These are phyloP conservation scores for Recurvirostra avosetta DNA, from an alignment of 2,113 vertebrate genomes.

Conservation along the genomic window DNA sequence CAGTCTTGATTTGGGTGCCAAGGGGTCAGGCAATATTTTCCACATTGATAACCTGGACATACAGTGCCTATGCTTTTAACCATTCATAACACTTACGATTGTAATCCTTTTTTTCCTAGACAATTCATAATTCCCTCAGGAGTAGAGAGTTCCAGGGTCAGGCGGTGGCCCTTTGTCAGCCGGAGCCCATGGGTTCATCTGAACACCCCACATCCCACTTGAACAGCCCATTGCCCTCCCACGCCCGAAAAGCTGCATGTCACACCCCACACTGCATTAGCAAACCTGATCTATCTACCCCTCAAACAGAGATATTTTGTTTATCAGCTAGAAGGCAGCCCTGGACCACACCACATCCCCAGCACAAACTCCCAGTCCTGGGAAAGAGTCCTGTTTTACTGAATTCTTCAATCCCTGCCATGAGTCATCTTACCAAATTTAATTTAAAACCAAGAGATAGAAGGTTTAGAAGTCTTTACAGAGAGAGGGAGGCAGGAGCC, in stretches of 20 bases:
- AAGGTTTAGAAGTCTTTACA: background rate
- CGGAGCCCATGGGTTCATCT: background rate
- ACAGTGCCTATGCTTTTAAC: no score
- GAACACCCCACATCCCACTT: background rate
- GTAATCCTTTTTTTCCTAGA: no score
- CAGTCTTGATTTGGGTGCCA: background rate
- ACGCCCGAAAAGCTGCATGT: background rate
- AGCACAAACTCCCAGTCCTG: background rate
- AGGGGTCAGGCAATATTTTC: background rate
- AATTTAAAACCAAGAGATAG: background rate
- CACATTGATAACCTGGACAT: no score
- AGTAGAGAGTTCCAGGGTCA: background rate
- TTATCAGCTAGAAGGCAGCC: background rate
- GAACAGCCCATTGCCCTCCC: background rate
- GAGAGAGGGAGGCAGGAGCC: background rate
- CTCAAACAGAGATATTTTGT: background rate
- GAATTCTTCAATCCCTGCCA: background rate
- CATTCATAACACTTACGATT: background rate
- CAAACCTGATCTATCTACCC: no score
- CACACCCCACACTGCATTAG: background rate
- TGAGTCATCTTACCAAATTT: background rate
- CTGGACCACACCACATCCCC: background rate
- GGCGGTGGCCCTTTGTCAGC: accelerated
- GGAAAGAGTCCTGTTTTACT: background rate
- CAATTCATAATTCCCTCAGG: background rate